Conservation (phyloP, 2,888 invertebrate species). For the Cordilura impudica region DNA sequence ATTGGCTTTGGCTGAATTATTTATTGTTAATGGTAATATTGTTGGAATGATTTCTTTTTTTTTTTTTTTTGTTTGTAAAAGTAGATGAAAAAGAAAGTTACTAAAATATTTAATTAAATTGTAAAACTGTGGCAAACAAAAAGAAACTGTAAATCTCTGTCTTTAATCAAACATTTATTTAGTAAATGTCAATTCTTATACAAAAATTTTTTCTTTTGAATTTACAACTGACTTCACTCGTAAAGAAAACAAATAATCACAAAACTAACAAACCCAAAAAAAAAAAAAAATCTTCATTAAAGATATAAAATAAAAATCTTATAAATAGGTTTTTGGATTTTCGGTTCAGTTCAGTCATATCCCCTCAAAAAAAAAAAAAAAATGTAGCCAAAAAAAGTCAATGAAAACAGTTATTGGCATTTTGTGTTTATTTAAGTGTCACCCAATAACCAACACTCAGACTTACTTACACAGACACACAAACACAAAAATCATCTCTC, state of each 20-base stretch:
- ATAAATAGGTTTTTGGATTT: constrained; percentile 43
- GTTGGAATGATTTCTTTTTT: too few relatives aligned
- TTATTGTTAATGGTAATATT: too few relatives aligned
- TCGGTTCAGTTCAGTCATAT: constrained; percentile 27
- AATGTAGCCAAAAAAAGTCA: constrained; percentile 31
- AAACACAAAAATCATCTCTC: not conserved
- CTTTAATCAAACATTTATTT: not conserved
- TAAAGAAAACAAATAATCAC: constrained; percentile 30
- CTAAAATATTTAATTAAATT: not conserved
- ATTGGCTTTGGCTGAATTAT: too few relatives aligned
- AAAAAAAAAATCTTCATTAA: constrained; percentile 34
- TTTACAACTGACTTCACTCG: constrained; percentile 38
- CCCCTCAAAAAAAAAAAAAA: not conserved
- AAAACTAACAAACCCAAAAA: constrained; percentile 22
- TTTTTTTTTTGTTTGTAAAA: too few relatives aligned
- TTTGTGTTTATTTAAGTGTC: constrained; percentile 61
- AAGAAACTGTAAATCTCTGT: not conserved
- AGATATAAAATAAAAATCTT: constrained; percentile 18
- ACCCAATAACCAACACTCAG: constrained; percentile 53
- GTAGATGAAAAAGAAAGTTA: too few relatives aligned
- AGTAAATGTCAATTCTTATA: not conserved
- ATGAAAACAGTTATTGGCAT: constrained; percentile 51
- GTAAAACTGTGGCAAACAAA: not conserved
- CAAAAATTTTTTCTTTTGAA: constrained; percentile 27
- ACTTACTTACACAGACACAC: too few relatives aligned